phyloP scores from a whole-genome alignment of 2,888 invertebrate species.

The Cerastis rubricosa region DNA sequence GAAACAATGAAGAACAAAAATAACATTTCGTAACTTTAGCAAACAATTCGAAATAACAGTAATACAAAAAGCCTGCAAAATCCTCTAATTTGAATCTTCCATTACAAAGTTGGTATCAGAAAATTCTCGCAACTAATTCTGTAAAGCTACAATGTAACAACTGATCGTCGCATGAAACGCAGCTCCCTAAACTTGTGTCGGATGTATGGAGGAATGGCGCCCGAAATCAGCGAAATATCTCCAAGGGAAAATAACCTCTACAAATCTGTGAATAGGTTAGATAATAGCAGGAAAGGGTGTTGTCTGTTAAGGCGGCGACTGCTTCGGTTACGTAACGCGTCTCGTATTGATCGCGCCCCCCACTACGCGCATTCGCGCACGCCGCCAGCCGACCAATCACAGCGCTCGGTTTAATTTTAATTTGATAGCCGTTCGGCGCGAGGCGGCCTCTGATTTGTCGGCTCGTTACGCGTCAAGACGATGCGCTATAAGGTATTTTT shows the following conservation, averaged over 20 bases:
- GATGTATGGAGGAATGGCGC: constrained; percentile 65
- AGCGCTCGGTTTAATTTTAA: constrained; percentile 86
- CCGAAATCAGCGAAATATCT: constrained; percentile 42
- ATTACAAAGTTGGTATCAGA: constrained; percentile 55
- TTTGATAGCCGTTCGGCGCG: constrained; percentile 82
- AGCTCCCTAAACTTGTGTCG: constrained; percentile 66
- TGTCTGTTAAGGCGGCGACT: constrained; percentile 72
- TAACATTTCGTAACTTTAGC: constrained; percentile 13
- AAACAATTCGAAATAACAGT: constrained; percentile 36
- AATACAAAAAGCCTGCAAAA: constrained; percentile 24
- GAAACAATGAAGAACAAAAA: constrained; percentile 16
- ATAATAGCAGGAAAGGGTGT: constrained; percentile 65
- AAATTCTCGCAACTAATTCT: constrained; percentile 59
- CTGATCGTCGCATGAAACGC: constrained; percentile 63
- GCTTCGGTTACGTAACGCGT: constrained; percentile 82
- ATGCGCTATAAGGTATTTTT: constrained; percentile 71
- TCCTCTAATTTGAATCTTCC: constrained; percentile 53
- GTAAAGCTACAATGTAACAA: constrained; percentile 66
- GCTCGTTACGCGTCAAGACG: constrained; percentile 75
- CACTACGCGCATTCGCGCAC: constrained; percentile 67
- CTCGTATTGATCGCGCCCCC: constrained; percentile 84
- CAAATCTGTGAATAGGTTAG: constrained; percentile 40
- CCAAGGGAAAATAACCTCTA: constrained; percentile 60
- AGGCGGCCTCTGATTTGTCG: constrained; percentile 83
- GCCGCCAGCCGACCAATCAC: constrained; percentile 79